phyloP scores from a whole-genome alignment of 2,888 invertebrate species.

The Prosopocoilus inquinatus region DNA sequence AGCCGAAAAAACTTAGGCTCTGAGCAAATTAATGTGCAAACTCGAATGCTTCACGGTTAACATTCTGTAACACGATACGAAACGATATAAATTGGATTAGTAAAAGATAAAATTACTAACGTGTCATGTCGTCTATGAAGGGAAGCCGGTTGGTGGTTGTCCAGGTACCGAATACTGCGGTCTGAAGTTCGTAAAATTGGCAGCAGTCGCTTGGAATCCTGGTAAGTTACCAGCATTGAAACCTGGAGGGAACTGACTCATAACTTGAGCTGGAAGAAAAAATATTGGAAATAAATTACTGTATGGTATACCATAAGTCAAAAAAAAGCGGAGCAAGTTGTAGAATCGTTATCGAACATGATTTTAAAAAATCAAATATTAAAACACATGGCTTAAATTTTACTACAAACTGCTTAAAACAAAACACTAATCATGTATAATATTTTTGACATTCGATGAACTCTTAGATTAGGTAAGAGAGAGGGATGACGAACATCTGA shows the following conservation, averaged over 20 bases:
- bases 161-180: slow-evolving; percentile 80
- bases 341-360: too few species aligned
- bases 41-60: slow-evolving; percentile 2
- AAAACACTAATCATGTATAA: too few species aligned
- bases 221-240: slow-evolving; percentile 72
- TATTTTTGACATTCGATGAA: too few species aligned
- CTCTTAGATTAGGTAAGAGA: too few species aligned
- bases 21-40: slow-evolving; percentile 20
- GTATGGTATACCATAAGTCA: too few species aligned
- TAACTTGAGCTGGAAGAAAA: slow-evolving; percentile 61
- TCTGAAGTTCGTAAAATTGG: slow-evolving; percentile 86
- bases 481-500: too few species aligned
- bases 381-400: too few species aligned
- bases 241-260: slow-evolving; percentile 82
- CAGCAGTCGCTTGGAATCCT: slow-evolving; percentile 72
- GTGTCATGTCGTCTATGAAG: slow-evolving; percentile 38
- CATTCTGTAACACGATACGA: slow-evolving; percentile 4
- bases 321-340: too few species aligned
- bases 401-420: too few species aligned
- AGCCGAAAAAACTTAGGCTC: slow-evolving; percentile 20
- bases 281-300: slow-evolving; percentile 10
- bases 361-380: too few species aligned
- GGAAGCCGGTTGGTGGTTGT: slow-evolving; percentile 53
- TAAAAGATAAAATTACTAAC: slow-evolving; percentile 6
- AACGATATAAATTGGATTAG: neutral